Evolutionary conservation across 2,888 invertebrate species (phyloP), one percentile per base, ranked within the genome.

Genomic region (Chironomus tentans): DNA sequence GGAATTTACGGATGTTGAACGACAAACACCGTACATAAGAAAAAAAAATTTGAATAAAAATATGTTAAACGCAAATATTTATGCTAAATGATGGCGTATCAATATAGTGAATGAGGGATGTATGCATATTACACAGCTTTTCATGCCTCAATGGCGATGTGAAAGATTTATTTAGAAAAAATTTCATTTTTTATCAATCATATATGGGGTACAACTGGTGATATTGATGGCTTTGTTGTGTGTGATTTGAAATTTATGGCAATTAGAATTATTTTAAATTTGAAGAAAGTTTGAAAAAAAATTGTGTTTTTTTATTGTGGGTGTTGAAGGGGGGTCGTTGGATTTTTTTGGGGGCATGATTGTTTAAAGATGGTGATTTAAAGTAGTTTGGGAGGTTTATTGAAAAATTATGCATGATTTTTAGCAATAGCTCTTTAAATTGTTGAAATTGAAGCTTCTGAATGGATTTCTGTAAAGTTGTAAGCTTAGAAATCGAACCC

Each of bases 1-100:
- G 71, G 71, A 47, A 56, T 71, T 56, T 71, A 47, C 38, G 70
- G 28, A 70, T 70, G 70, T 21, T 70, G 70, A 48, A 38, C 70
- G 46, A 48, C 70, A 70, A 21, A 18, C 15, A 24, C 46, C 15
- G 22, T 46, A 24, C 38, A 38, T 38, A 38, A 38, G 38, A 38
- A 38, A 10, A 38, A 38, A 10, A 50, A 71, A 71, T 71, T 71
- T 71, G 56, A 71, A 71, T 71, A 71, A 50, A 70, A 56, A 56
- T 56, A 71, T 71, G 71, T 28, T 68, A 28, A 68, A 68, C 46
- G 46, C 18, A 56, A 56, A 56, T 56, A 56, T 56, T 56, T 56
- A 56, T 56, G 56, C 56, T 56, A 56, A 56, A 65, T 65, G 4
- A 21, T 24, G 65, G 65, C 65, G 65, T 65, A 65, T 65, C 65